These are phyloP conservation scores for Augochlorella aurata DNA, from an alignment of 2,888 invertebrate species.

Conservation along the genomic window DNA sequence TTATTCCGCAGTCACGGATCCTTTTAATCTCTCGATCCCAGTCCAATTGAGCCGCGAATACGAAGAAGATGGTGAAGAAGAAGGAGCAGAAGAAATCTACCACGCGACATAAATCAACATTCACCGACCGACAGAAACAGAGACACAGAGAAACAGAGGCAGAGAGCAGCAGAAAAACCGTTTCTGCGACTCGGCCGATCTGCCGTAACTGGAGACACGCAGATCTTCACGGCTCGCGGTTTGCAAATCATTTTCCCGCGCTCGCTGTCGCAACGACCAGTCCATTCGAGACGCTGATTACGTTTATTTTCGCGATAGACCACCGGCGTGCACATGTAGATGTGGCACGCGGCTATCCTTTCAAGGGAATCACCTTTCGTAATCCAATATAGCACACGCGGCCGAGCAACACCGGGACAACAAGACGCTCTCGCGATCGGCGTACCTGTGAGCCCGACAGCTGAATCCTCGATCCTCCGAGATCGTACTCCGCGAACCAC, in stretches of 20 bases:
- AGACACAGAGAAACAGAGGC: too few relatives aligned
- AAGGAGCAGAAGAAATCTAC: too few relatives aligned
- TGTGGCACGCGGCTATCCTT: slow-evolving; percentile 40
- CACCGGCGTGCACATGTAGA: slow-evolving; percentile 9
- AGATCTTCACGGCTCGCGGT: neutral
- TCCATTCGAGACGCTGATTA: slow-evolving; percentile 26
- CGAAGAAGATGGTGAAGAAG: neutral
- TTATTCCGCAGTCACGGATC: neutral
- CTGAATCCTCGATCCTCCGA: too few relatives aligned
- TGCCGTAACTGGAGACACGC: neutral
- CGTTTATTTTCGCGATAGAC: slow-evolving; percentile 33
- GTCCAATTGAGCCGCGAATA: neutral
- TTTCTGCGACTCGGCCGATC: neutral
- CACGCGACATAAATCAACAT: neutral
- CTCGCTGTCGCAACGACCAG: neutral
- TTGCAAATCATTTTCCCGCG: slow-evolving; percentile 19
- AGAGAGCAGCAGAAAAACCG: neutral
- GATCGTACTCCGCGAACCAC: neutral
- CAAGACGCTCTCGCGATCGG: neutral
- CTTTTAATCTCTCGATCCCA: neutral
- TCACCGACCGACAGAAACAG: neutral
- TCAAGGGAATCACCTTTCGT: slow-evolving; percentile 51
- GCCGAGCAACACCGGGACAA: slow-evolving; percentile 1
- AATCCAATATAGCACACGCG: slow-evolving; percentile 45
- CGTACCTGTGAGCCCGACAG: neutral